Percentiles rank a stretch among this genome's conserved stretches.
Evolutionary conservation across 2,888 invertebrate species (phyloP).

Genomic region (Cephus sareptanus): DNA sequence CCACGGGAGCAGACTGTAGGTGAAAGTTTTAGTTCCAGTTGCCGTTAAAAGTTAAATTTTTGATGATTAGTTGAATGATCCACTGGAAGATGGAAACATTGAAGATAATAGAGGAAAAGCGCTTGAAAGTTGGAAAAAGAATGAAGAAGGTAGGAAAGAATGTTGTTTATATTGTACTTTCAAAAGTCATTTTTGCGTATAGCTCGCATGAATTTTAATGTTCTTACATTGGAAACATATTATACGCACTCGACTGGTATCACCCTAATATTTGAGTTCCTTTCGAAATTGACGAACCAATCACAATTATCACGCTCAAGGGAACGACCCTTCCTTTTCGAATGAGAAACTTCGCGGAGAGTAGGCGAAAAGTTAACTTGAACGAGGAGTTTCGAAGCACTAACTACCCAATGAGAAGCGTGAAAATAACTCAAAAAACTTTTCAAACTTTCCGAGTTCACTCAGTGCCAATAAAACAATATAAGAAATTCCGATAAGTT

Average conservation of each 20-base stretch:
- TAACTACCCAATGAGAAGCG: not conserved
- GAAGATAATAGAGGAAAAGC: too few relatives aligned
- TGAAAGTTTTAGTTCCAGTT: too few relatives aligned
- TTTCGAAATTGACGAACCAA: conserved; percentile 5
- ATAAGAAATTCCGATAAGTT: not conserved
- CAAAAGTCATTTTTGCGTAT: not conserved
- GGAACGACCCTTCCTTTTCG: not conserved
- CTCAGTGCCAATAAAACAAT: not conserved
- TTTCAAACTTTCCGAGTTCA: not conserved
- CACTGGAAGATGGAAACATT: too few relatives aligned
- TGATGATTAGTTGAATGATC: too few relatives aligned
- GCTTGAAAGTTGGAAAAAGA: too few relatives aligned
- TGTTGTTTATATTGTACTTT: not conserved
- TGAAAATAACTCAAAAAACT: not conserved
- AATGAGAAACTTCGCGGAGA: not conserved
- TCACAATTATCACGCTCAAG: conserved; percentile 9
- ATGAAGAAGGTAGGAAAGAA: too few relatives aligned
- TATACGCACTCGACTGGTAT: not conserved
- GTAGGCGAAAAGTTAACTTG: not conserved
- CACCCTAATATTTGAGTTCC: conserved; percentile 4
- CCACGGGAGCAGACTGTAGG: too few relatives aligned
- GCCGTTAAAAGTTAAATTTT: too few relatives aligned
- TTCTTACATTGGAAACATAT: conserved; percentile 1
- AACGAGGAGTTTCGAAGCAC: not conserved
- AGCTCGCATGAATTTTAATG: not conserved